A percentile compares a stretch with the other conserved stretches of the same genome.
Evolutionary conservation across 2,888 invertebrate genomes (phyloP).

Genomic region (Alsophila aescularia): DNA sequence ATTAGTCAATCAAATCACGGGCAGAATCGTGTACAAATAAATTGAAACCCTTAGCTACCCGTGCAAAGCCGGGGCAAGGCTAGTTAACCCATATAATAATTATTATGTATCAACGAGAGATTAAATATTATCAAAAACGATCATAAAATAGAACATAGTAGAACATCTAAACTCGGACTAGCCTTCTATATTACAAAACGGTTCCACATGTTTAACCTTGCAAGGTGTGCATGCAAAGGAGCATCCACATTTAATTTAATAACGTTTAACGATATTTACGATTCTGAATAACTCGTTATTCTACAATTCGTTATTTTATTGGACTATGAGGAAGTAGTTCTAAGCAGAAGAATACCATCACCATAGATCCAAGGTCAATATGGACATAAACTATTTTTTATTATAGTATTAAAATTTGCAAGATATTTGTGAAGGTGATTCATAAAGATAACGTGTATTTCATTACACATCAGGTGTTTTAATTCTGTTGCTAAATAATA

Average conservation of each 20-base stretch:
- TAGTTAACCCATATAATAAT: too few relatives aligned
- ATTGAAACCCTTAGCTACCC: too few relatives aligned
- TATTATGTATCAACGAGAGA: too few relatives aligned
- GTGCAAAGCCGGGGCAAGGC: too few relatives aligned
- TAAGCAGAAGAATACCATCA: neutral
- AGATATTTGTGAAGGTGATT: neutral
- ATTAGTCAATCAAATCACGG: too few relatives aligned
- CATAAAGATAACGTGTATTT: neutral
- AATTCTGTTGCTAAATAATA: too few relatives aligned
- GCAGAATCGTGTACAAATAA: too few relatives aligned
- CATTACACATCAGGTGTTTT: neutral
- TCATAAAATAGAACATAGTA: too few relatives aligned
- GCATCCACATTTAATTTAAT: neutral
- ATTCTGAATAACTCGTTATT: neutral
- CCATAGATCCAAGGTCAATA: neutral
- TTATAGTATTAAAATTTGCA: neutral
- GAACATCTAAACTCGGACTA: neutral
- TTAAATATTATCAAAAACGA: too few relatives aligned
- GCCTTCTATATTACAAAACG: neutral
- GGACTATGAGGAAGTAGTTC: slow-evolving; percentile 5
- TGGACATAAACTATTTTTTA: neutral
- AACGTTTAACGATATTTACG: neutral
- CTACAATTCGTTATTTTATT: slow-evolving; percentile 1
- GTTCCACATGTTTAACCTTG: slow-evolving; percentile 1
- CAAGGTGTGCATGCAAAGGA: slow-evolving; percentile 5